Evolutionary conservation across 1,140 invertebrate species (phyloP), one percentile per base, ranked within the genome.

Genomic region (Brachionus asplanchnoidis): DNA sequence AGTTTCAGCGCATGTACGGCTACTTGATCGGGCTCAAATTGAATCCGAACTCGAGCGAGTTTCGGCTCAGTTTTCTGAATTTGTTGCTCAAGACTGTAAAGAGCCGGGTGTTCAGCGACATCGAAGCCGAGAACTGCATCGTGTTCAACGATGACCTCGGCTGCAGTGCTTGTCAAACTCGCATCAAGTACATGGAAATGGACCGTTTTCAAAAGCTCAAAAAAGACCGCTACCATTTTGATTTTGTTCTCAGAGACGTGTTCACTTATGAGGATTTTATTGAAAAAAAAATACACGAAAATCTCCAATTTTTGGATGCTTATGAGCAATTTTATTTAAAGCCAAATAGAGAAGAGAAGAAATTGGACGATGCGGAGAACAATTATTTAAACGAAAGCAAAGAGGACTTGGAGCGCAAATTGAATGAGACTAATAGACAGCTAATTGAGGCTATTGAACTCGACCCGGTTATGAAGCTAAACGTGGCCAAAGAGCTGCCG

Each of bases 111-210:
- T 80, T 80, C 40, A 56, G 17, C 14, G 78, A 80, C 50, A 40
- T 80, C 14, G 78, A 80, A 23, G 78, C 78, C 20, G 78, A 80
- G 23, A 80, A 80, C 20, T 80, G 78, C 40, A 80, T 80, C 8
- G 78, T 80, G 26, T 80, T 80, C 26, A 80, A 80, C 12, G 78
- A 80, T n/a, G 78, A 80, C 17, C 20, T 60, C 8, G 78, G 78
- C 17, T 80, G 78, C 26, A 60, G 14, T 20, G 78, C 78, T 1
- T 80, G 78, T 28, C 78, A 80, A 44, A 80, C 78, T 8, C 28
- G 78, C 9, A 80, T 80, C n/a, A 80, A 66, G 23, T 80, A 60
- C 32, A 17, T 80, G n/a, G 78, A 80, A 80, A 80, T 66, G 28
- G 46, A 36, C 14, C 78, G 78, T 6, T 80, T 80, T 32, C 46